A percentile compares a stretch with the other conserved stretches of the same genome.
Conservation (phyloP, 2,888 invertebrate species). For the Aleiodes leptofemur region DNA sequence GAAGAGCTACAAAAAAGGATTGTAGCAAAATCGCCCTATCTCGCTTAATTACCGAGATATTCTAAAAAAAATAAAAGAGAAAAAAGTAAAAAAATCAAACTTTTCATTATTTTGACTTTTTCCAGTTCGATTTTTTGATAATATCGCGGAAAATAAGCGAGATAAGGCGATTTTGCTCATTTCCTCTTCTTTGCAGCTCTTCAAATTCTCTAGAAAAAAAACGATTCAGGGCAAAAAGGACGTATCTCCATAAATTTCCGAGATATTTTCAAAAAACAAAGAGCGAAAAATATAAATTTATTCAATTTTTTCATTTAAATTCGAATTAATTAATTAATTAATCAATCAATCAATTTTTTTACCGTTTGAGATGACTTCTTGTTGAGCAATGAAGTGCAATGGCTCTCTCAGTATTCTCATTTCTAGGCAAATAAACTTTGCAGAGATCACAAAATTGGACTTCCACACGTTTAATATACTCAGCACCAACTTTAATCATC, state of each 20-base stretch:
- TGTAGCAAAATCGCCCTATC: neutral
- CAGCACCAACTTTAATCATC: constrained; percentile 85
- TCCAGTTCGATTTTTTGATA: neutral
- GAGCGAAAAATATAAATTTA: no score
- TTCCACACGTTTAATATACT: constrained; percentile 86
- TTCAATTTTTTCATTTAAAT: no score
- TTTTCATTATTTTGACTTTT: no score
- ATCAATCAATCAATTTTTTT: constrained; percentile 23
- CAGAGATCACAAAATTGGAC: constrained; percentile 89
- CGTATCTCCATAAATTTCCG: no score
- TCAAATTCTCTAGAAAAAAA: no score
- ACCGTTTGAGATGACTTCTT: constrained; percentile 84
- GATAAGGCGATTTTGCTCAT: no score
- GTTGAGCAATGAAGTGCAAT: constrained; percentile 85
- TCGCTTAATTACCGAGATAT: neutral
- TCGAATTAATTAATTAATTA: no score
- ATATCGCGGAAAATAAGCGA: neutral
- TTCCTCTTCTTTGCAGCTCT: no score
- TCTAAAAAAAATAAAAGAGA: no score
- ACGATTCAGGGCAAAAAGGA: no score
- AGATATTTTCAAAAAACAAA: neutral
- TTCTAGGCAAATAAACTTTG: constrained; percentile 83
- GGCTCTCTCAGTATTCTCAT: constrained; percentile 79
- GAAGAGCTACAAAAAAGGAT: neutral
- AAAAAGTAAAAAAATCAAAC: neutral